Base-by-base conservation (phyloP, 2,888 invertebrate species). In the Myopa tessellatipennis region DNA sequence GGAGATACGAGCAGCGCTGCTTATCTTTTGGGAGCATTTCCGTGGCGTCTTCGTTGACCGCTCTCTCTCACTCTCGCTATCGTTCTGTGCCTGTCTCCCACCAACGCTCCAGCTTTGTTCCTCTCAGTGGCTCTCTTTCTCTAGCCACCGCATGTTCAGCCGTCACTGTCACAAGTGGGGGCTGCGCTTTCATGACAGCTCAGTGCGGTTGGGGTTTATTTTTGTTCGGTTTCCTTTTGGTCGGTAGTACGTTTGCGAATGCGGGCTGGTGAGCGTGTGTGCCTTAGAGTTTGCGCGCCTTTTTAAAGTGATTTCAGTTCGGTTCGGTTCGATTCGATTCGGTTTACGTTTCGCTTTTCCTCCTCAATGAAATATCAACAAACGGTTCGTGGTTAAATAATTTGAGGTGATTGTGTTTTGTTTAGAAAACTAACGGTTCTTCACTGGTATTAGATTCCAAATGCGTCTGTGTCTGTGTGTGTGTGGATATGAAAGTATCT, bases 201-300 rank as follows among this genome's bases (percentile, higher is more conserved):
- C 80, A 80, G 77, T 79, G 79, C 79, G 80, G 79, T 81, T 82
- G 81, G 80, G 82, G 81, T 80, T 82, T 81, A 82, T 81, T 82
- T 82, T 79, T 78, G 80, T 80, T 79, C 74, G 81, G 78, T 81
- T 79, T 74, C 79, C 77, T 77, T 79, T 77, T 79, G 77, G 67
- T 77, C 79, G 77, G 75, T 81, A 82, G 82, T 82, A 79, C 79
- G 80, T 80, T 74, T 79, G 77, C 79, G 80, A 79, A 81, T 82
- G 82, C 80, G 80, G 79, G 70, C 79, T 77, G 77, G 80, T 79
- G 80, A 82, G 78, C 80, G 81, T 79, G 80, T 79, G 77, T 65
- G 76, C 55, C 18, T 74, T 7, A 16, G 74, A 36, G 68, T 18
- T 60, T 68, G 75, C 75, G 75, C 68, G 75, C 38, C 55, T 40